Evolutionary conservation across 2,888 invertebrate species (phyloP).

Genomic region (Epinotia brunnichana): DNA sequence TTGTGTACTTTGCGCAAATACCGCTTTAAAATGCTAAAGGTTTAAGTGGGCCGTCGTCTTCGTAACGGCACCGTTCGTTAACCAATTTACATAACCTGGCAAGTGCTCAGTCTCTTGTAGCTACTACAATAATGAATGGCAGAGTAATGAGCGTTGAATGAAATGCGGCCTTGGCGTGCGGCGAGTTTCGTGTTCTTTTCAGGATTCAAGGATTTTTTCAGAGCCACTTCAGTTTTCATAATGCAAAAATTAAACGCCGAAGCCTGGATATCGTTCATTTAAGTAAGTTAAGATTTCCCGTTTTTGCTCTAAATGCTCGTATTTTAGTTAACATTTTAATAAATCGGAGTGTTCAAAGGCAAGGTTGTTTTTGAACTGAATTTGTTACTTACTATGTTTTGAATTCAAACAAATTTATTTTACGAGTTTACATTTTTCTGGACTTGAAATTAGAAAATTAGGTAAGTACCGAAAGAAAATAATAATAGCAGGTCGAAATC

Average conservation of each 20-base stretch:
- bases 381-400: too few relatives aligned
- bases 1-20: constrained; percentile 44
- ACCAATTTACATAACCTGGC: constrained; percentile 44
- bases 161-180: constrained; percentile 34
- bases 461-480: not conserved
- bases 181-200: constrained; percentile 39
- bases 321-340: not conserved
- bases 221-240: constrained; percentile 18
- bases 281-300: constrained; percentile 11
- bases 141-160: constrained; percentile 37
- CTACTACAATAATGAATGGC: constrained; percentile 43
- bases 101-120: constrained; percentile 37
- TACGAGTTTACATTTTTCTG: not conserved
- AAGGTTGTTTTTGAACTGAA: too few relatives aligned
- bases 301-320: not conserved
- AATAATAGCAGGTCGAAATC: too few relatives aligned
- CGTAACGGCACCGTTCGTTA: constrained; percentile 41
- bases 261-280: constrained; percentile 2
- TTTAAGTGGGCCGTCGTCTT: constrained; percentile 43
- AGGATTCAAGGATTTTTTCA: constrained; percentile 29
- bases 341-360: too few relatives aligned
- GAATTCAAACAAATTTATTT: too few relatives aligned
- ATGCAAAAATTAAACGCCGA: constrained; percentile 20
- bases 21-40: constrained; percentile 42
- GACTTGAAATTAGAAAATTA: not conserved